Base-by-base conservation (phyloP, 2,888 invertebrate genomes). In the Cosmopolites sordidus region DNA sequence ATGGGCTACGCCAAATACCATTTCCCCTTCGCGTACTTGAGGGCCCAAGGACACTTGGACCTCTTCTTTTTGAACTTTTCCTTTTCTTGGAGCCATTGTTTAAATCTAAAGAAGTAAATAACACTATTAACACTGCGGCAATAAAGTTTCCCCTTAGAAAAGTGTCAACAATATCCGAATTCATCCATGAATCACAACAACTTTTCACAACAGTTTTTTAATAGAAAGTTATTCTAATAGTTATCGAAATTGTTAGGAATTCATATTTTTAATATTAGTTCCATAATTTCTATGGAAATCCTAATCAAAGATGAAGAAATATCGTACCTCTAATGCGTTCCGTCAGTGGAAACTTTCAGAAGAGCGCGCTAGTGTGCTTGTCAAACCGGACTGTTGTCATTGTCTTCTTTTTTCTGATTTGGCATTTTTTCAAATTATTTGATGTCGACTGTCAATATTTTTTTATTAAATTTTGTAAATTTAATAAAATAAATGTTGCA, bases 1-100 rank as follows among this genome's bases (percentile, higher is more conserved):
- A 78, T 99, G 99, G 58, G 98, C 99, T 15, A 99, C 98, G 54
- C 98, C 99, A 73, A 98, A 99, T 54, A 99, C 96, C 66, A 89
- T 88, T 79, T 99, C 98, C 60, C 98, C 98, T 73, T 95, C 95
- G 64, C 92, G 87, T 43, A 95, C 94, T 79, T 96, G 95, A 47
- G 96, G 96, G 61, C 96, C 96, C 59, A 97, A 83, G 27, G 92
- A 90, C 47, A 96, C 91, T 75, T 96, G 95, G 60, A 94, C 95
- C 77, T 97, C 96, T 76, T 97, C 96, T 79, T 95, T 94, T 68
- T 89, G 90, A 67, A 86, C 87, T 84, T 97, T 97, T 79, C 93
- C 94, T 82, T 97, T 95, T 72, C 96, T 87, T 63, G 97, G 97
- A 73, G 96, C 95, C 97, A 97, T 97, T 77, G 22, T 75, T 58